Evolutionary conservation across 2,113 vertebrate species (phyloP).

Genomic region (Paedocypris sp.): DNA sequence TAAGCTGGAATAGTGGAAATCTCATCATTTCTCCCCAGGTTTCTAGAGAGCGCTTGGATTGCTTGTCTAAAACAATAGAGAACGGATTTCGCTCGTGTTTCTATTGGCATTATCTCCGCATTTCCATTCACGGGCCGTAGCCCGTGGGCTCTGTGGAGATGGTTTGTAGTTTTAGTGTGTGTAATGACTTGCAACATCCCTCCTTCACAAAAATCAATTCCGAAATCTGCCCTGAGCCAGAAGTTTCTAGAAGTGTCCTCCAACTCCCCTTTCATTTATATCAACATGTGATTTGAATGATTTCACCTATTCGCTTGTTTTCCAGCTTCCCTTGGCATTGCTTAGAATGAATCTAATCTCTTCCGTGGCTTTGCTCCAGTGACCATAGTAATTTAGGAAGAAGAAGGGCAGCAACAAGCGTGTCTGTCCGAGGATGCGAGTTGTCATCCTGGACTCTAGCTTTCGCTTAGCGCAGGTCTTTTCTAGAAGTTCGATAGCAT

Average conservation of each 20-base stretch:
- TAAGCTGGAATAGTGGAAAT: conserved; percentile 27
- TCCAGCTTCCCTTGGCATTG: conserved; percentile 38
- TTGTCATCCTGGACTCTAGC: not conserved
- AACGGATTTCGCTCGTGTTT: conserved; percentile 38
- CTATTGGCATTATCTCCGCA: conserved; percentile 46
- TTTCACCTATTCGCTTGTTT: conserved; percentile 42
- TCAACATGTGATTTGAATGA: conserved; percentile 48
- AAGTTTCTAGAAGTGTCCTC: conserved; percentile 33
- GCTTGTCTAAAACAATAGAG: conserved; percentile 39
- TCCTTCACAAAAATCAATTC: conserved; percentile 46
- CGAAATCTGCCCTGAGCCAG: conserved; percentile 39
- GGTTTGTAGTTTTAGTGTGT: conserved; percentile 47
- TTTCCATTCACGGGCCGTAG: conserved; percentile 44
- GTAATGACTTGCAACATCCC: conserved; percentile 45
- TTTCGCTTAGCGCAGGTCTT: conserved; percentile 2
- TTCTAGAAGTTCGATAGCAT: conserved; percentile 5
- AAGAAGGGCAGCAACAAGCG: conserved; percentile 38
- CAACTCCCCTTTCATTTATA: conserved; percentile 21
- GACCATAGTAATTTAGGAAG: conserved; percentile 27
- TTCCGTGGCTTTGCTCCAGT: conserved; percentile 41
- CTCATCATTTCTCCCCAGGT: conserved; percentile 18
- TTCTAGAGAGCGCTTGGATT: conserved; percentile 23
- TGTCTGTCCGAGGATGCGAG: conserved; percentile 15
- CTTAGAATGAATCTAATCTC: conserved; percentile 46
- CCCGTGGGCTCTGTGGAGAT: conserved; percentile 43